phyloP scores from a whole-genome alignment of 2,888 invertebrate genomes.

The Volucella inanis region DNA sequence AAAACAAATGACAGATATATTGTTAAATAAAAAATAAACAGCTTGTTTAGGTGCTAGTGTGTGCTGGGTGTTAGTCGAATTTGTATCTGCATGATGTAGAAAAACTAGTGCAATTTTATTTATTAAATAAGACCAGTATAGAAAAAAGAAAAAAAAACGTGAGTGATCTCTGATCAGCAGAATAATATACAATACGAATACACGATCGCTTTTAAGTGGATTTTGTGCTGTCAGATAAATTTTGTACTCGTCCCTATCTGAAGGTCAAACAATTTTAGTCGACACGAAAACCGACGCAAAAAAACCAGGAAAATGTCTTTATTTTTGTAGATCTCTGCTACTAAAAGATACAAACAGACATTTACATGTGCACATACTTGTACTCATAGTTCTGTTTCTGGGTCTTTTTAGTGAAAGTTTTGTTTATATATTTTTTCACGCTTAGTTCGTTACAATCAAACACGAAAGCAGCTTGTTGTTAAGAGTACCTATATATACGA shows the following conservation, averaged over 20 bases:
- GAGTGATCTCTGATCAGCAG: slow-evolving; percentile 54
- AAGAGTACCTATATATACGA: slow-evolving; percentile 13
- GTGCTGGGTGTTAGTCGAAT: not conserved
- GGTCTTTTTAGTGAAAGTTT: slow-evolving; percentile 57
- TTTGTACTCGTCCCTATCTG: slow-evolving; percentile 20
- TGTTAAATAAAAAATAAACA: not conserved
- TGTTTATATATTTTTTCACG: not conserved
- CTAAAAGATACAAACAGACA: not conserved
- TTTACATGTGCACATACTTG: not conserved
- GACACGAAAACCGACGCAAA: slow-evolving; percentile 33
- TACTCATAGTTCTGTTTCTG: not conserved
- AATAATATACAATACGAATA: slow-evolving; percentile 8
- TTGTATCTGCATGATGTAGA: slow-evolving; percentile 17
- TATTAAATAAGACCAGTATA: not conserved
- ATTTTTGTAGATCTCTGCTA: slow-evolving; percentile 29
- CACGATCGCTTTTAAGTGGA: slow-evolving; percentile 8
- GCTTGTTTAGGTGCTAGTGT: slow-evolving; percentile 6
- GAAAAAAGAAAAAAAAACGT: slow-evolving; percentile 4
- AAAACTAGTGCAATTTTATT: slow-evolving; percentile 34
- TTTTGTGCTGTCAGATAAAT: slow-evolving; percentile 32
- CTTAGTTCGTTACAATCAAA: slow-evolving; percentile 1
- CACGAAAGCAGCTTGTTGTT: not conserved
- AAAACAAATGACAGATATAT: slow-evolving; percentile 23
- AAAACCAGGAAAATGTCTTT: slow-evolving; percentile 41
- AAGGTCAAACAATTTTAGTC: slow-evolving; percentile 57